Percentiles rank a stretch among this genome's conserved stretches.
Evolutionary conservation across 2,797 vertebrate species (phyloP).

Genomic region (Euphonia xanthogaster): DNA sequence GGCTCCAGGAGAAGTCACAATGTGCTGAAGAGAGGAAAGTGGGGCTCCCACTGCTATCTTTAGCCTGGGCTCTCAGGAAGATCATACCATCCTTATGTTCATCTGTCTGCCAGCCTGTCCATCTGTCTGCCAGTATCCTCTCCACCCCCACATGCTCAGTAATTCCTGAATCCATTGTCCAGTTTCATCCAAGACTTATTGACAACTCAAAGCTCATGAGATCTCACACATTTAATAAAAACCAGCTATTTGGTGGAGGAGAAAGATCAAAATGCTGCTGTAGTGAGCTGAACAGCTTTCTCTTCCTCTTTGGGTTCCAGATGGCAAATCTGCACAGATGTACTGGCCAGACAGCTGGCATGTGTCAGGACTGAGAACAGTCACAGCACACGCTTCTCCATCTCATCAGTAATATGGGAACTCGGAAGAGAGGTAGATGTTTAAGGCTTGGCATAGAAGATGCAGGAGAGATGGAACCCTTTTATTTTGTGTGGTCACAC

Average conservation of each 20-base stretch:
- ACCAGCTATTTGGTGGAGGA: neutral
- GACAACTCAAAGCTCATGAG: neutral
- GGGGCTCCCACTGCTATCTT: neutral
- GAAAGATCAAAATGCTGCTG: neutral
- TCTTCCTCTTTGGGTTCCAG: neutral
- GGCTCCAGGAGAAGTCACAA: neutral
- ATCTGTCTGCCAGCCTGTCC: neutral
- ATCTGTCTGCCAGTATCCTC: neutral
- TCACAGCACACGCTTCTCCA: neutral
- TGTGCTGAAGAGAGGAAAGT: neutral
- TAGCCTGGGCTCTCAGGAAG: neutral
- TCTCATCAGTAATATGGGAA: neutral
- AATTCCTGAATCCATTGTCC: neutral
- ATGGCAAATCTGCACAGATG: neutral
- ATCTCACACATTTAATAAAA: neutral
- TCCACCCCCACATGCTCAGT: accelerated
- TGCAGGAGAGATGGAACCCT: neutral
- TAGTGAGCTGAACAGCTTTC: neutral
- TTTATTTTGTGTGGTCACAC: neutral
- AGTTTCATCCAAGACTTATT: neutral
- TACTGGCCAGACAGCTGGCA: neutral
- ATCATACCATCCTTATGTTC: neutral
- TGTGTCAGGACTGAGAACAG: neutral
- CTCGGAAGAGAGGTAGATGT: neutral
- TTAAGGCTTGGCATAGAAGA: neutral